Evolutionary conservation across 1,140 invertebrate species (phyloP).

Genomic region (Drosophila sulfurigaster): DNA sequence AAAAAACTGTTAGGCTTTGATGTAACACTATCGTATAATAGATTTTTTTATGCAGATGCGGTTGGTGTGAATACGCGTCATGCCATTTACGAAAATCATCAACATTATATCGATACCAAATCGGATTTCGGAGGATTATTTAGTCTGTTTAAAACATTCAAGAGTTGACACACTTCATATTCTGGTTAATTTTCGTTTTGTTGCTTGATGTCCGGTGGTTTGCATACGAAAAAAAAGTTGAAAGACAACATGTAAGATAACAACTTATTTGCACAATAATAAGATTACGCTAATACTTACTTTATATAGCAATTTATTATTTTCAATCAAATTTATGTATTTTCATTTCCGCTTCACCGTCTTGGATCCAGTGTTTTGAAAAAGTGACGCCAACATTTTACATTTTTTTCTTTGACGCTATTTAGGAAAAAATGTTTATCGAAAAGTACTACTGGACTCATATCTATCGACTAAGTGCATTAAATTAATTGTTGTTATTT

Average conservation of each 20-base stretch:
- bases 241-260: constrained; percentile 34
- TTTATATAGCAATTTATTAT: neutral
- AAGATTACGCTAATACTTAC: neutral
- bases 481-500: neutral
- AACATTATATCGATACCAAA: no score
- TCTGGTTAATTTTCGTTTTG: constrained; percentile 32
- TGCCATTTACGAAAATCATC: no score
- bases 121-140: no score
- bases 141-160: no score
- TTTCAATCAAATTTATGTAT: neutral
- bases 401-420: constrained; percentile 39
- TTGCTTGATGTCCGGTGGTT: constrained; percentile 27
- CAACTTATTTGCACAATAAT: neutral
- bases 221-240: constrained; percentile 20
- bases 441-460: no score
- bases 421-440: constrained; percentile 20
- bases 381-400: constrained; percentile 70
- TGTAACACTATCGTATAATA: no score
- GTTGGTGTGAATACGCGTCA: no score
- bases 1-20: no score
- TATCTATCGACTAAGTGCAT: no score
- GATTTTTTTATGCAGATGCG: no score
- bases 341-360: neutral
- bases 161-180: constrained; percentile 22
- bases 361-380: constrained; percentile 42